phyloP scores from a whole-genome alignment of 2,888 invertebrate species.

The Crepidodera aurea region DNA sequence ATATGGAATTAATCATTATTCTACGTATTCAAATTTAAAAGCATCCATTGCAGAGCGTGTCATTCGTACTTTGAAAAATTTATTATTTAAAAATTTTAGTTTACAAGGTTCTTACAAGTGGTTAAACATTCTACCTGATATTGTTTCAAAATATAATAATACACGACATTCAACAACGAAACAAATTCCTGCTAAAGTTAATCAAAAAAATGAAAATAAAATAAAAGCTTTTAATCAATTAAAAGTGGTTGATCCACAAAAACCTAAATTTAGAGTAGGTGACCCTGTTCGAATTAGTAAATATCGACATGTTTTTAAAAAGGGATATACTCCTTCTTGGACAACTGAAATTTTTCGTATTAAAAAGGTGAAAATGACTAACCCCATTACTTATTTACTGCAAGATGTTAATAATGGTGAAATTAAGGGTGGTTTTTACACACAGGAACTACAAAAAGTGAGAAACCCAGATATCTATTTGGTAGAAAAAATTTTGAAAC shows the following conservation, averaged over 20 bases:
- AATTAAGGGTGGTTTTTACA: too few species aligned
- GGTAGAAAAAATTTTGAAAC: too few species aligned
- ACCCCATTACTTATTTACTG: too few species aligned
- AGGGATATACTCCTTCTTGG: too few species aligned
- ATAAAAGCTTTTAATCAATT: neutral
- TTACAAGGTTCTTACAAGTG: slow-evolving; percentile 46
- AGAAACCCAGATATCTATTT: too few species aligned
- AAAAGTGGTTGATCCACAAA: neutral
- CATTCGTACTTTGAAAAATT: slow-evolving; percentile 43
- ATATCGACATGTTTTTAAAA: too few species aligned
- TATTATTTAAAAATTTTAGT: slow-evolving; percentile 47
- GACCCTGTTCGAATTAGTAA: neutral
- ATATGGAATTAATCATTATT: slow-evolving; percentile 37
- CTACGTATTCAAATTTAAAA: slow-evolving; percentile 40
- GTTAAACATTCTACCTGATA: slow-evolving; percentile 41
- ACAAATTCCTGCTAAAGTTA: neutral
- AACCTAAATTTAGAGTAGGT: neutral
- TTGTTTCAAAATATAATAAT: neutral
- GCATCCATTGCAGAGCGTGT: slow-evolving; percentile 45
- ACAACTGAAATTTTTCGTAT: too few species aligned
- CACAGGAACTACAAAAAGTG: too few species aligned
- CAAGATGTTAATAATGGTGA: too few species aligned
- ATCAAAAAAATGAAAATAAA: neutral
- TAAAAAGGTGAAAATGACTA: too few species aligned
- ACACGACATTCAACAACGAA: neutral